Conservation (phyloP, 1,140 invertebrate genomes). For the Drosophila lowei region DNA sequence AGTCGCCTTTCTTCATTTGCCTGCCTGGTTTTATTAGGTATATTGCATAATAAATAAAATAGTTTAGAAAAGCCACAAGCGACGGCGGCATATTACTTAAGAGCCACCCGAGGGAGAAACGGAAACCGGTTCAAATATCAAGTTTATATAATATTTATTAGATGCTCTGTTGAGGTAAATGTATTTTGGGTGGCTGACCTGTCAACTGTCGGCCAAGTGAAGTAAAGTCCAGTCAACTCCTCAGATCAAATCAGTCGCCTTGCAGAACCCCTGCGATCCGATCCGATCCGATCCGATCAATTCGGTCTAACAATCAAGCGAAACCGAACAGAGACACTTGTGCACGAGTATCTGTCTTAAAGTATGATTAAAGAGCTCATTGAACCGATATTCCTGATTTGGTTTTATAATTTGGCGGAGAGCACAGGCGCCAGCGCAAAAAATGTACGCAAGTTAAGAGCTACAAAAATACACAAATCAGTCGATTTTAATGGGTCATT, state of each 20-base stretch:
- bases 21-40: conserved; percentile 31
- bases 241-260: conserved; percentile 34
- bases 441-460: conserved; percentile 37
- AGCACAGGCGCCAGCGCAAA: conserved; percentile 28
- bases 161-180: conserved; percentile 41
- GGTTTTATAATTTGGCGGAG: conserved; percentile 25
- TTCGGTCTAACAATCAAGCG: conserved; percentile 10
- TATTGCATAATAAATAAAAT: conserved; percentile 72
- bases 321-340: neutral
- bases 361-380: conserved; percentile 37
- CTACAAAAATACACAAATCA: conserved; percentile 30
- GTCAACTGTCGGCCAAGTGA: conserved; percentile 13
- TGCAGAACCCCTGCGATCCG: conserved; percentile 39
- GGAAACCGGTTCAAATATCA: conserved; percentile 65
- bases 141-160: conserved; percentile 65
- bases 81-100: conserved; percentile 49
- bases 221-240: conserved; percentile 65
- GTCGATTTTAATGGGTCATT: conserved; percentile 38
- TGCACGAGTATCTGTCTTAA: neutral
- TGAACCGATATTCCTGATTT: conserved; percentile 38
- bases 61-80: conserved; percentile 59
- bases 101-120: conserved; percentile 2
- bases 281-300: conserved; percentile 31
- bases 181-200: conserved; percentile 50
- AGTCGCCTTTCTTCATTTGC: conserved; percentile 44